A percentile compares a stretch with the other conserved stretches of the same genome.
phyloP scores from a whole-genome alignment of 1,140 invertebrate genomes.

The Pseudomyrmex sp. region DNA sequence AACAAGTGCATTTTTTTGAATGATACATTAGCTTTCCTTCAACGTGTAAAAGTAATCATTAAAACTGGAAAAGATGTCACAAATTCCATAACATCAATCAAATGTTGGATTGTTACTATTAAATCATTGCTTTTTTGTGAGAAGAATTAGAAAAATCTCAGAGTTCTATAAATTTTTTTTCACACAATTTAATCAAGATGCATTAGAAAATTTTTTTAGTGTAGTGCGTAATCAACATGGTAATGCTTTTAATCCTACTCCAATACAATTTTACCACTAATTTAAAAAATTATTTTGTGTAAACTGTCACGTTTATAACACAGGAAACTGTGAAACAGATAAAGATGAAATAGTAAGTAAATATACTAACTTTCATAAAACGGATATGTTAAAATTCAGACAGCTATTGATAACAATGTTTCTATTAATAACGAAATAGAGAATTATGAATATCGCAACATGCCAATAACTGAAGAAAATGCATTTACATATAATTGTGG shows the following conservation, averaged over 20 bases:
- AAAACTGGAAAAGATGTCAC: neutral
- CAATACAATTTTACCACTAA: conserved; percentile 17
- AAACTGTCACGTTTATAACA: neutral
- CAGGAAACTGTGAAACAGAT: neutral
- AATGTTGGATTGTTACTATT: conserved; percentile 18
- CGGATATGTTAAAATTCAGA: neutral
- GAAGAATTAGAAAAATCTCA: neutral
- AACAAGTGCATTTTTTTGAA: neutral
- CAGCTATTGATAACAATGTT: neutral
- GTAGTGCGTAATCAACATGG: neutral
- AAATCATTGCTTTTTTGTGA: neutral
- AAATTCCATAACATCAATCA: neutral
- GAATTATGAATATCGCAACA: neutral
- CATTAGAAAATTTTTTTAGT: conserved; percentile 2
- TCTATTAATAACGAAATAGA: neutral
- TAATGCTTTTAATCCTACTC: conserved; percentile 1
- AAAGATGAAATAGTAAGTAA: neutral
- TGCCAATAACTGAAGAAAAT: neutral
- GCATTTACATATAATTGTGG: neutral
- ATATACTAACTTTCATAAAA: too few relatives aligned
- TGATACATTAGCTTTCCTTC: neutral
- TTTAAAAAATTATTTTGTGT: neutral
- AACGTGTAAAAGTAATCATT: neutral
- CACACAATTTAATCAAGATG: neutral
- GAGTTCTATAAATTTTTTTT: conserved; percentile 1